Conservation (phyloP, 1,140 invertebrate species). For the Diuraphis noxia region DNA sequence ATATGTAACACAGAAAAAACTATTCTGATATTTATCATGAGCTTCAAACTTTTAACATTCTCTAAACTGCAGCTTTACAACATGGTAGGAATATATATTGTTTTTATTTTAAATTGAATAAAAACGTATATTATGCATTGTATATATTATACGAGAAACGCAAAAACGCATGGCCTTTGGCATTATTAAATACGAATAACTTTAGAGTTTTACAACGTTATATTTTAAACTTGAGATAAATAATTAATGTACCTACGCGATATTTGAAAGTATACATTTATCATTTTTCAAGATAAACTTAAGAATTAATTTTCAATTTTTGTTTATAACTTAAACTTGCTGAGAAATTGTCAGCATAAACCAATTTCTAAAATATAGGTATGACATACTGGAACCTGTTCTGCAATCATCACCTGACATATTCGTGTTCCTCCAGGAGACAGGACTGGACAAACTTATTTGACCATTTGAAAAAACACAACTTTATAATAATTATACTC, state of each 20-base stretch:
- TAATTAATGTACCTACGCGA: neutral
- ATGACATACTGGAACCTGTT: too few relatives aligned
- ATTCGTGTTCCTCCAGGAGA: too few relatives aligned
- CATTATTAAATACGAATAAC: neutral
- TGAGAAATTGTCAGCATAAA: neutral
- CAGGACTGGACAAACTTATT: too few relatives aligned
- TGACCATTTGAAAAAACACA: too few relatives aligned
- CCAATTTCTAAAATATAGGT: neutral
- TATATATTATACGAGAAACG: neutral
- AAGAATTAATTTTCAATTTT: neutral
- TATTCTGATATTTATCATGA: neutral
- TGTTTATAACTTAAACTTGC: neutral
- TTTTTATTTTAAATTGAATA: conserved; percentile 22
- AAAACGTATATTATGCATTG: neutral
- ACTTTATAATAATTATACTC: too few relatives aligned
- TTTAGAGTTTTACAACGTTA: neutral
- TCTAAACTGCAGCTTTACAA: neutral
- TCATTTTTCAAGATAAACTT: neutral
- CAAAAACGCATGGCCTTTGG: neutral
- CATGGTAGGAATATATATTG: neutral
- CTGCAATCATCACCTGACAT: too few relatives aligned
- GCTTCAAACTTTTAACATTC: neutral
- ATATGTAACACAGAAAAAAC: neutral
- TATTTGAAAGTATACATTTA: neutral
- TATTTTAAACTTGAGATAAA: neutral